Conservation (phyloP, 2,113 vertebrate species). For the Chlorodrepanis virens region DNA sequence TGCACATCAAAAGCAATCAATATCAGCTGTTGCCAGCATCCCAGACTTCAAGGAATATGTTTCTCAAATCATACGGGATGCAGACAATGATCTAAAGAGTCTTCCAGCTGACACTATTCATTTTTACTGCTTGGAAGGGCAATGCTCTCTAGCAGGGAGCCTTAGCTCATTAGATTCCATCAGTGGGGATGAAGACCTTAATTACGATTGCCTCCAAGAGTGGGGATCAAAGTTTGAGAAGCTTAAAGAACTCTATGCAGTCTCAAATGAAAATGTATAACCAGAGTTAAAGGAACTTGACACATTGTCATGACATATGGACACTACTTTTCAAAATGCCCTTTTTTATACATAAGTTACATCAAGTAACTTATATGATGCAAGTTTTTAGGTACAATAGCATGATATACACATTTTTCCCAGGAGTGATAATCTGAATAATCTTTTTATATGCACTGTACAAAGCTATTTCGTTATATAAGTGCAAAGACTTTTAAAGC, state of each 20-base stretch:
- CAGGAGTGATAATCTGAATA: not conserved
- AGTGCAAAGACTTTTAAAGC: not conserved
- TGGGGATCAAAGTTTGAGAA: slow-evolving; percentile 82
- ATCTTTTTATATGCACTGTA: slow-evolving; percentile 20
- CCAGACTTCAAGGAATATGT: slow-evolving; percentile 83
- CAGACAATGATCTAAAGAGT: slow-evolving; percentile 75
- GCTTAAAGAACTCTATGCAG: slow-evolving; percentile 76
- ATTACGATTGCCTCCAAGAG: slow-evolving; percentile 67
- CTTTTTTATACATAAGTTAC: not conserved
- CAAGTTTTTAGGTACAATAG: not conserved
- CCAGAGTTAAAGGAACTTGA: not conserved
- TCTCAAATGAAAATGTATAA: slow-evolving; percentile 51
- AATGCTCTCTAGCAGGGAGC: slow-evolving; percentile 76
- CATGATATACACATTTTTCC: not conserved
- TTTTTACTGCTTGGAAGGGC: slow-evolving; percentile 81
- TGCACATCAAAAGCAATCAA: slow-evolving; percentile 55
- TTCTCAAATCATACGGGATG: slow-evolving; percentile 79
- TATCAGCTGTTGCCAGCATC: slow-evolving; percentile 60
- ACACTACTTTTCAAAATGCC: not conserved
- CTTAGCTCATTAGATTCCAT: slow-evolving; percentile 82
- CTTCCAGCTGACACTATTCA: slow-evolving; percentile 78
- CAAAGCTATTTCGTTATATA: not conserved
- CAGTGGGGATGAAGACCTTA: slow-evolving; percentile 67
- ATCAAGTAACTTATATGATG: not conserved
- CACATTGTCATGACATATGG: not conserved